A percentile compares a stretch with the other conserved stretches of the same genome.
Evolutionary conservation across 2,888 invertebrate genomes (phyloP).

Genomic region (Antheraea yamamai): DNA sequence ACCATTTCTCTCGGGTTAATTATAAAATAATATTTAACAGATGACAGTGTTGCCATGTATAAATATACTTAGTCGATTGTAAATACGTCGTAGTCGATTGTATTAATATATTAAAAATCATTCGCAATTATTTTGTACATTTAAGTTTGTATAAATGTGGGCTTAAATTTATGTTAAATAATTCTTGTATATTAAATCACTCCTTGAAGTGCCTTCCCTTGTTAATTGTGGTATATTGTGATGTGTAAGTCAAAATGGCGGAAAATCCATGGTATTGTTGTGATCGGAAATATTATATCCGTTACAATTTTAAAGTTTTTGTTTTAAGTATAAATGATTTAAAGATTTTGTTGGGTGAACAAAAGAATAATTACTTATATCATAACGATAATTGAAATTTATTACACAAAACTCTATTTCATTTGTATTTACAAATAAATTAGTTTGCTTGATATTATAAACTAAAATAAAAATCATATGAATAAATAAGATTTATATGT

Average conservation of each 20-base stretch:
- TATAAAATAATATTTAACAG: background rate
- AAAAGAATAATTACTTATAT: background rate
- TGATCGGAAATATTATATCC: background rate
- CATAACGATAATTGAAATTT: background rate
- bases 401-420: background rate
- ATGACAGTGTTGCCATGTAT: slow-evolving; percentile 1
- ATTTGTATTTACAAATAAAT: background rate
- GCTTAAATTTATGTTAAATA: background rate
- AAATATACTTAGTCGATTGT: background rate
- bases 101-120: background rate
- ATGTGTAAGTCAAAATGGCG: background rate
- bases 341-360: background rate
- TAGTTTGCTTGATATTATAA: too few relatives aligned
- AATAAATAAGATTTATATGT: background rate
- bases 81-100: background rate
- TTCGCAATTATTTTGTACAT: background rate
- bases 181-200: background rate
- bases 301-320: background rate
- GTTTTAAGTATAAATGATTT: background rate
- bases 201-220: slow-evolving; percentile 14
- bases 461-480: background rate
- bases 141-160: background rate
- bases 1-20: background rate
- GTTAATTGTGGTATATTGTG: background rate
- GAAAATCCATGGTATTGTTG: background rate